Base-by-base conservation (phyloP, 2,888 invertebrate species). In the Cataglyphis rosenhaueri region DNA sequence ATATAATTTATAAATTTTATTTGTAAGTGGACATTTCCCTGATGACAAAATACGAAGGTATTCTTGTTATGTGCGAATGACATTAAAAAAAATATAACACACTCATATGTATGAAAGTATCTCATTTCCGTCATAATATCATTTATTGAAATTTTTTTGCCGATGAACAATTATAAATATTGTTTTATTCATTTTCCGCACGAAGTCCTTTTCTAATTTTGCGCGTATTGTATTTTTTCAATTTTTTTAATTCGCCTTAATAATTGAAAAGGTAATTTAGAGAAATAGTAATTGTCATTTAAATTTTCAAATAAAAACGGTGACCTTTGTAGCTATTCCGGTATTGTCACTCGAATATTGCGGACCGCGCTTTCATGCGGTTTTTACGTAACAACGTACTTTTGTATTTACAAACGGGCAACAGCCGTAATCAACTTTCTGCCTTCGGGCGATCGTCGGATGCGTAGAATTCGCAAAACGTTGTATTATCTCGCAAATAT, bases 401-500 rank as follows among this genome's bases (percentile, higher is more conserved):
- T 79, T 79, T 79, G 78, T 79, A 79, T 79, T 79, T 79, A 61
- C 78, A 79, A 79, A 79, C 78, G 71, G 71, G 78, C 70, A 79
- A 79, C 78, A 79, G 59, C 59, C 78, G 78, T 79, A 79, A 79
- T 79, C 78, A 79, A 79, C 78, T 79, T 79, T 79, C 78, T 79
- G 78, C 78, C 78, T 79, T 79, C 71, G 70, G 78, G 78, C 78
- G 44, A 79, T 79, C 59, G 78, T 79, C 78, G 78, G 78, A 70
- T 70, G 78, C 78, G 71, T 70, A 61, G 78, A 79, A 79, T 79
- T 79, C 59, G 71, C 71, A 71, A 79, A 79, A 79, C 71, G 78
- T 79, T 79, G 78, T 79, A 79, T 79, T 79, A 79, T 79, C 78
- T 79, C 71, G 71, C 78, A 79, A 79, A 79, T 79, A 79, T 79